phyloP scores from a whole-genome alignment of 2,888 invertebrate species.

The Machimus atricapillus region DNA sequence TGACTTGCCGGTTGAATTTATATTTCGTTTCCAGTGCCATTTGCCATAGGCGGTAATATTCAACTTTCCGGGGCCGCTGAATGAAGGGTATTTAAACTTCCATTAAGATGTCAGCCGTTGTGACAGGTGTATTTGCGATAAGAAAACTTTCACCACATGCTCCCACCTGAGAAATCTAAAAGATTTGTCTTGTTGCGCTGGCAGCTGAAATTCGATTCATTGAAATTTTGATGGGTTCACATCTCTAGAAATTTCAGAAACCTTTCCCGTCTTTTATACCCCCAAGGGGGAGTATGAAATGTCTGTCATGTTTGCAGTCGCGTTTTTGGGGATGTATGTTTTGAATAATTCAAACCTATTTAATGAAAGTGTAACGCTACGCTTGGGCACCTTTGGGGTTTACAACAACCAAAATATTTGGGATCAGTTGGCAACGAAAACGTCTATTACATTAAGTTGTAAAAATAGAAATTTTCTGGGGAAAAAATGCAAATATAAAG shows the following conservation, averaged over 20 bases:
- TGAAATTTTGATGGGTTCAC: background rate
- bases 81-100: background rate
- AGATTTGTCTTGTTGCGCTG: background rate
- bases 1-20: background rate
- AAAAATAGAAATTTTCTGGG: background rate
- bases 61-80: background rate
- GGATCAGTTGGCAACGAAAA: background rate
- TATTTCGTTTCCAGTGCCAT: background rate
- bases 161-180: background rate
- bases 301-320: background rate
- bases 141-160: slow-evolving; percentile 7
- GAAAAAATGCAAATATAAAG: background rate
- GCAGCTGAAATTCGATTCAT: background rate
- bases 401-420: background rate
- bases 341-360: background rate
- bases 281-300: background rate
- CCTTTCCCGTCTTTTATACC: background rate
- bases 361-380: background rate
- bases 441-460: background rate
- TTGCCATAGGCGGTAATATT: background rate
- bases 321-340: background rate
- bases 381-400: background rate
- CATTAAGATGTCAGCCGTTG: background rate
- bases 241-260: background rate
- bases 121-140: slow-evolving; percentile 21